Evolutionary conservation across 2,797 vertebrate species (phyloP).

Genomic region (Anolis apletophallus): DNA sequence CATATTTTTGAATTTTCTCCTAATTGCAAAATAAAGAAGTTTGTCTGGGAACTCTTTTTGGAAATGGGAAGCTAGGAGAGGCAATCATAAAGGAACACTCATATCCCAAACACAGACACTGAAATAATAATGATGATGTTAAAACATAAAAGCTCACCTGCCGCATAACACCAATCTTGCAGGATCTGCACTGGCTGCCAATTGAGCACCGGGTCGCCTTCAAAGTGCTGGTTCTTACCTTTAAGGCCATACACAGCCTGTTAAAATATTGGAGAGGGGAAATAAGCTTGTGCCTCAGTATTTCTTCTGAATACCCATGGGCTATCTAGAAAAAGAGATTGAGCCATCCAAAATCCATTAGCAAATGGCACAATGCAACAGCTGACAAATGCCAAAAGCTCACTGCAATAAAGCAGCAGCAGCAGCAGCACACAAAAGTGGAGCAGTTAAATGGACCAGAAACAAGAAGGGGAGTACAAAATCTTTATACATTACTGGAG

Average conservation of each 20-base stretch:
- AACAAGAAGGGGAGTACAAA: too few species aligned
- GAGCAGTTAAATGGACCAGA: neutral
- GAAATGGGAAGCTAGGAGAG: conserved; percentile 19
- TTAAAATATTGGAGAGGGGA: conserved; percentile 22
- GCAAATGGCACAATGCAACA: conserved; percentile 30
- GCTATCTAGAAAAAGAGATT: neutral
- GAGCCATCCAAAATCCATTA: conserved; percentile 35
- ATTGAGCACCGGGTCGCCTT: too few species aligned
- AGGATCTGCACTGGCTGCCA: too few species aligned
- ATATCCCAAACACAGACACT: neutral
- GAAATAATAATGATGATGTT: neutral
- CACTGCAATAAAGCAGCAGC: conserved; percentile 5
- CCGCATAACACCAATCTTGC: too few species aligned
- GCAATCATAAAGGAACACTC: neutral
- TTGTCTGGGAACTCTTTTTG: neutral
- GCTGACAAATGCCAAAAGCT: neutral
- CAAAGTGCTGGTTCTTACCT: too few species aligned
- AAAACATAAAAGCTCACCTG: conserved; percentile 44
- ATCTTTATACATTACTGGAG: neutral
- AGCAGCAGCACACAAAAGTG: conserved; percentile 25
- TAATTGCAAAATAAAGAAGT: conserved; percentile 40
- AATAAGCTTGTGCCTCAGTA: neutral
- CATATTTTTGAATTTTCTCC: conserved; percentile 23
- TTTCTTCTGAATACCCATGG: conserved; percentile 24
- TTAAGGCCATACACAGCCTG: too few species aligned